These are phyloP conservation scores for Asbolus verrucosus DNA, from an alignment of 1,140 invertebrate genomes.

Conservation along the genomic window DNA sequence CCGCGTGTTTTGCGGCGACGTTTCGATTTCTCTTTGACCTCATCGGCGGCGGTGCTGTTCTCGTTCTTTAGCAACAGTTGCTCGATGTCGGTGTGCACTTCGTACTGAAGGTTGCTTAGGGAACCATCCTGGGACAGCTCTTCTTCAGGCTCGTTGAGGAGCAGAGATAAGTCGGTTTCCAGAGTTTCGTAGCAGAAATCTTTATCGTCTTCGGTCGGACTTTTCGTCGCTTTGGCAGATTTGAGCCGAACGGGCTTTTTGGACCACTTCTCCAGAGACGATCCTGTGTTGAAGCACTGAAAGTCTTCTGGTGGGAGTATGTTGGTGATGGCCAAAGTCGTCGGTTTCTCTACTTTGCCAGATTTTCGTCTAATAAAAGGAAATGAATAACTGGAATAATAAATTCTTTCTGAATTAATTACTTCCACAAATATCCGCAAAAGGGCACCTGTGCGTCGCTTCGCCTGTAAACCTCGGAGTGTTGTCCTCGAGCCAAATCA, in stretches of 20 bases:
- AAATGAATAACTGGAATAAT: slow-evolving; percentile 23
- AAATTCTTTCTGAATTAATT: no score
- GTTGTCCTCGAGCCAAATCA: no score
- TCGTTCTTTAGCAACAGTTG: slow-evolving; percentile 18
- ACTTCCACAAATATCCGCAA: no score
- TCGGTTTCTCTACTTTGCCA: background rate
- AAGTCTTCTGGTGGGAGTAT: slow-evolving; percentile 17
- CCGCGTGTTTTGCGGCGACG: slow-evolving; percentile 31
- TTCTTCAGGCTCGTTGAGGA: slow-evolving; percentile 10
- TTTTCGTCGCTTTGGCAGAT: slow-evolving; percentile 34
- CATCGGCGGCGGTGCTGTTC: slow-evolving; percentile 41
- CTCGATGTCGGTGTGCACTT: slow-evolving; percentile 28
- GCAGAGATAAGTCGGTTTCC: slow-evolving; percentile 9
- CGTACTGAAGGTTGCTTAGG: slow-evolving; percentile 11
- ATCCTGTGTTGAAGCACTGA: slow-evolving; percentile 39
- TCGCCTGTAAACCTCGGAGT: background rate
- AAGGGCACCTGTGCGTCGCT: slow-evolving; percentile 11
- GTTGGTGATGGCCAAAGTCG: slow-evolving; percentile 5
- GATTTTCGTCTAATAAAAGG: slow-evolving; percentile 1
- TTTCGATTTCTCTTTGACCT: slow-evolving; percentile 37
- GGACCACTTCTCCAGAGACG: slow-evolving; percentile 47
- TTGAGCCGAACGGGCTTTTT: slow-evolving; percentile 43
- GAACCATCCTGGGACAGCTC: background rate
- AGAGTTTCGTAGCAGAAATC: slow-evolving; percentile 36
- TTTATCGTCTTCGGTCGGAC: slow-evolving; percentile 22